Evolutionary conservation across 2,113 vertebrate genomes (phyloP).

Genomic region (Potamarius usumacintae): DNA sequence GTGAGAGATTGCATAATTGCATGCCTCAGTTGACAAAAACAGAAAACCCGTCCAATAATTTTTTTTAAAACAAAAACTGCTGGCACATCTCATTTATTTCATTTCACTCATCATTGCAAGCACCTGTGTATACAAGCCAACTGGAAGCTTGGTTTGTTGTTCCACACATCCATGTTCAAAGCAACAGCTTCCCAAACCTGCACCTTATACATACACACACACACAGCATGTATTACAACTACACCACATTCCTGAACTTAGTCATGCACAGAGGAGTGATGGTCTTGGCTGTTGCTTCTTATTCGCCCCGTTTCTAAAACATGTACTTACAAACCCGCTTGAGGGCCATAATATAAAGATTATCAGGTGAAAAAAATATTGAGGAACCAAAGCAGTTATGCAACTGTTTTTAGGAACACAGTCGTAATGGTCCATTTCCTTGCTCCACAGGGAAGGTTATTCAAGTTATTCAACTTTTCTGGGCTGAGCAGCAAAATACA

Average conservation of each 20-base stretch:
- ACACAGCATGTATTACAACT: neutral
- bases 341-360: neutral
- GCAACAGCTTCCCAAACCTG: neutral
- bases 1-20: neutral
- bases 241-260: neutral
- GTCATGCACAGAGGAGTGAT: neutral
- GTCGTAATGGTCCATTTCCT: neutral
- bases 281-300: neutral
- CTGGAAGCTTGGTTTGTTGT: neutral
- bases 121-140: neutral
- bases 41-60: neutral
- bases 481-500: constrained; percentile 82
- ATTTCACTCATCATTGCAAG: neutral
- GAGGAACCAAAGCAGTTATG: constrained; percentile 4
- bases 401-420: constrained; percentile 7
- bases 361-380: neutral
- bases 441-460: neutral
- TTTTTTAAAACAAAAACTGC: neutral
- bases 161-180: neutral
- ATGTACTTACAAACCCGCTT: neutral
- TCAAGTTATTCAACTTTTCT: constrained; percentile 2
- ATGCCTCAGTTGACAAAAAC: neutral
- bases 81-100: constrained; percentile 5
- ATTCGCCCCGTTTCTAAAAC: neutral
- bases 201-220: neutral